Conservation (phyloP, 37 sponge, comb jelly and placozoan species). For the Theonella swinhoei region DNA sequence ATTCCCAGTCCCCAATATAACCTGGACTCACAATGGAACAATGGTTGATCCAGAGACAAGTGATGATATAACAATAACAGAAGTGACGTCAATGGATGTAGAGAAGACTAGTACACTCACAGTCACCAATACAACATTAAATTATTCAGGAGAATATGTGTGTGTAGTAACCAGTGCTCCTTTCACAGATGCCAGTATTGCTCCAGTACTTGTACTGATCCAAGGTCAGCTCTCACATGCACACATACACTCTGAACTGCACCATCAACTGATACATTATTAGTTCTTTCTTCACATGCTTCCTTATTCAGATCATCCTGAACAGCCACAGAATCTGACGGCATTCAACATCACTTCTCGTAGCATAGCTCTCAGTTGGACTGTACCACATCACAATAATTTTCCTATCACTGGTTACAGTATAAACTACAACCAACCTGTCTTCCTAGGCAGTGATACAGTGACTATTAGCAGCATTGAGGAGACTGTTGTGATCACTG, state of each 20-base stretch:
- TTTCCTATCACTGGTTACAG: conserved; percentile 52
- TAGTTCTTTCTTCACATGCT: too few species aligned
- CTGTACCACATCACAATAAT: conserved; percentile 71
- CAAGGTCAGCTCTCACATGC: conserved; percentile 52
- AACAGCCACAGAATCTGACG: conserved; percentile 41
- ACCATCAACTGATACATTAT: too few species aligned
- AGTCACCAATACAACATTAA: conserved; percentile 19
- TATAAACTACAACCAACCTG: conserved; percentile 3
- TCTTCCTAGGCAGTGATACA: conserved; percentile 16
- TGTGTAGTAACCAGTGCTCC: conserved; percentile 33
- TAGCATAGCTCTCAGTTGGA: conserved; percentile 26
- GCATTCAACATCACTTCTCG: conserved; percentile 14
- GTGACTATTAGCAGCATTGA: neutral
- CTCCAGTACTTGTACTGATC: conserved; percentile 32
- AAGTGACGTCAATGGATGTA: neutral
- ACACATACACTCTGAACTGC: too few species aligned
- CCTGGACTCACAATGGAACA: conserved; percentile 67
- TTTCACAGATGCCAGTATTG: neutral
- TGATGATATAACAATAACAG: neutral
- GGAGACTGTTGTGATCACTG: conserved; percentile 19
- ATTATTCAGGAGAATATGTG: conserved; percentile 57
- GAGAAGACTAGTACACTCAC: conserved; percentile 38
- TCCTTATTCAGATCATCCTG: conserved; percentile 53
- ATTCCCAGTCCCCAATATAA: conserved; percentile 33
- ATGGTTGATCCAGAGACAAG: neutral